Conservation (phyloP, 2,113 vertebrate genomes). For the Proteles cristata region DNA sequence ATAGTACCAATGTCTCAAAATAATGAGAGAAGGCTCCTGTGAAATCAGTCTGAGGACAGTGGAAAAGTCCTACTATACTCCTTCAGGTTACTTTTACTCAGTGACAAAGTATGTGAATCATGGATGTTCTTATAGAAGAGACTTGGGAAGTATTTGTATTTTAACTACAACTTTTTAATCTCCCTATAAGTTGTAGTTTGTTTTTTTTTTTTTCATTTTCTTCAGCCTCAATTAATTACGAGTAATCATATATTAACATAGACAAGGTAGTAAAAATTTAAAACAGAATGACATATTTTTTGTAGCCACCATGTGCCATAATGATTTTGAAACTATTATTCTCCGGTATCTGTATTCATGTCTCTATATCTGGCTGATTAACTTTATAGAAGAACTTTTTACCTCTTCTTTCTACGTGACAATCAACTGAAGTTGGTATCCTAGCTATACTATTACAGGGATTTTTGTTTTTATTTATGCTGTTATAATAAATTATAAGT, state of each 20-base stretch:
- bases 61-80: neutral
- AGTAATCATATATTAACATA: neutral
- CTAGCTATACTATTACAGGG: slow-evolving; percentile 73
- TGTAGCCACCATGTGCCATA: slow-evolving; percentile 68
- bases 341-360: slow-evolving; percentile 50
- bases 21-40: slow-evolving; percentile 33
- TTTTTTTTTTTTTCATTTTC: neutral
- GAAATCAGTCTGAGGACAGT: slow-evolving; percentile 21
- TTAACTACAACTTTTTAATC: slow-evolving; percentile 17
- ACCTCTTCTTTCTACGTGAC: slow-evolving; percentile 75
- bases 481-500: slow-evolving; percentile 76
- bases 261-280: neutral
- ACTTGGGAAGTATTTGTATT: slow-evolving; percentile 37
- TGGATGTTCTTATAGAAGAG: neutral
- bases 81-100: neutral
- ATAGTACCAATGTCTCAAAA: slow-evolving; percentile 26
- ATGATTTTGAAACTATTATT: slow-evolving; percentile 56
- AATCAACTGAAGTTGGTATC: slow-evolving; percentile 78
- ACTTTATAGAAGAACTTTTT: slow-evolving; percentile 69
- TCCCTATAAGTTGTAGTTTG: neutral
- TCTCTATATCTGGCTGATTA: slow-evolving; percentile 48
- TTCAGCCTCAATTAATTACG: slow-evolving; percentile 1
- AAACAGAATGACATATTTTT: slow-evolving; percentile 59
- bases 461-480: slow-evolving; percentile 79
- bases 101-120: neutral